Evolutionary conservation across 2,113 vertebrate genomes (phyloP).

Genomic region (Hyaena hyaena): DNA sequence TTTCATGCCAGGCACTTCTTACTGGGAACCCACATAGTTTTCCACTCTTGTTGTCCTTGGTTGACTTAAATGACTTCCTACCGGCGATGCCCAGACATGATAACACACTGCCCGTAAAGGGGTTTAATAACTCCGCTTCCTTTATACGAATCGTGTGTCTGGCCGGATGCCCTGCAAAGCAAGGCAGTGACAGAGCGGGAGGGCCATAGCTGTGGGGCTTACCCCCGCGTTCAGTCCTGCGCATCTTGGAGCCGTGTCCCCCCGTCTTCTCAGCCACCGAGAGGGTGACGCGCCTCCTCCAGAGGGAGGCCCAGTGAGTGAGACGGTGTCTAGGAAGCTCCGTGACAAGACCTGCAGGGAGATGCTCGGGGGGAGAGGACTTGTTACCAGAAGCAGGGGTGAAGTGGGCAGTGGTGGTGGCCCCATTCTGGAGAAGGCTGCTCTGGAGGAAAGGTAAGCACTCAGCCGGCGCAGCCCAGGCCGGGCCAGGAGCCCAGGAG

Average conservation of each 20-base stretch:
- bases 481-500: accelerated
- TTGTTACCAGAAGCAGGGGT: neutral
- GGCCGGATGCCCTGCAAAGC: neutral
- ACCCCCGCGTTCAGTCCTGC: neutral
- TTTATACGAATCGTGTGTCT: accelerated
- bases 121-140: neutral
- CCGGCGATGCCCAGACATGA: neutral
- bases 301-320: neutral
- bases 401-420: accelerated
- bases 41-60: neutral
- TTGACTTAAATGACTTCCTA: neutral
- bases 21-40: neutral
- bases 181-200: neutral
- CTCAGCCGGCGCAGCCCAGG: accelerated
- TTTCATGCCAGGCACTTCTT: neutral
- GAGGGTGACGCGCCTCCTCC: accelerated
- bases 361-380: neutral
- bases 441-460: neutral
- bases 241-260: neutral
- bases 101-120: neutral
- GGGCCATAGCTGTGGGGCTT: accelerated
- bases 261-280: neutral
- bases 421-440: neutral
- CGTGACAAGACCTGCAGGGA: neutral
- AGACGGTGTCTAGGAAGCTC: neutral